Evolutionary conservation across 2,113 vertebrate species (phyloP).

Genomic region (Rhagologus leucostigma): DNA sequence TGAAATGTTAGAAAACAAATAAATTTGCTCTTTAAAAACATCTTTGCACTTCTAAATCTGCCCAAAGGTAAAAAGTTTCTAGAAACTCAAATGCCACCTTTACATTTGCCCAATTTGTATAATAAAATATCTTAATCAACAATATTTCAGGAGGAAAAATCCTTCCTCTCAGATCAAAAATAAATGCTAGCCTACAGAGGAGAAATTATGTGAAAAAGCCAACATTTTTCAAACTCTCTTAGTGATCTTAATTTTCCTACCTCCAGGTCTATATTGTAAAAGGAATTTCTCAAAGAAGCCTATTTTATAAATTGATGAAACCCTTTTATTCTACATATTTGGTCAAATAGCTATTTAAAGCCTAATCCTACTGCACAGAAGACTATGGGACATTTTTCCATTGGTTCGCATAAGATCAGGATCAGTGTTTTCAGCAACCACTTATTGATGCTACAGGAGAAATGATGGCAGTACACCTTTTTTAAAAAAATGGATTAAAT

Average conservation of each 20-base stretch:
- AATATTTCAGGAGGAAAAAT: background rate
- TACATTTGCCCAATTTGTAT: background rate
- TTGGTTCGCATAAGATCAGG: background rate
- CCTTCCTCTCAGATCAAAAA: background rate
- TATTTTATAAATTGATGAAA: background rate
- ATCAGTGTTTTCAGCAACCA: background rate
- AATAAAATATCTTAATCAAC: background rate
- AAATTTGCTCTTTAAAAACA: background rate
- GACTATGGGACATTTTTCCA: background rate
- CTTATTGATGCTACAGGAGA: background rate
- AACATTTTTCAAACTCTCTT: background rate
- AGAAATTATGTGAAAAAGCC: background rate
- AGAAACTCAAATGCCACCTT: background rate
- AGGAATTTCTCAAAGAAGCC: background rate
- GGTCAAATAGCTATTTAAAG: background rate
- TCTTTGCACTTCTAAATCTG: background rate
- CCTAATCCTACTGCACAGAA: background rate
- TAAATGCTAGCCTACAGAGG: background rate
- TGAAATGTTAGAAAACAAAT: background rate
- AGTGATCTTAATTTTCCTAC: background rate
- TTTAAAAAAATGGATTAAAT: accelerated
- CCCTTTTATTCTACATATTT: background rate
- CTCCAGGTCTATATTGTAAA: background rate
- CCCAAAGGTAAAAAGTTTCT: background rate
- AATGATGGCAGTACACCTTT: background rate